Evolutionary conservation across 2,888 invertebrate genomes (phyloP), one percentile per base, ranked within the genome.

Genomic region (Melinaea menophilus): DNA sequence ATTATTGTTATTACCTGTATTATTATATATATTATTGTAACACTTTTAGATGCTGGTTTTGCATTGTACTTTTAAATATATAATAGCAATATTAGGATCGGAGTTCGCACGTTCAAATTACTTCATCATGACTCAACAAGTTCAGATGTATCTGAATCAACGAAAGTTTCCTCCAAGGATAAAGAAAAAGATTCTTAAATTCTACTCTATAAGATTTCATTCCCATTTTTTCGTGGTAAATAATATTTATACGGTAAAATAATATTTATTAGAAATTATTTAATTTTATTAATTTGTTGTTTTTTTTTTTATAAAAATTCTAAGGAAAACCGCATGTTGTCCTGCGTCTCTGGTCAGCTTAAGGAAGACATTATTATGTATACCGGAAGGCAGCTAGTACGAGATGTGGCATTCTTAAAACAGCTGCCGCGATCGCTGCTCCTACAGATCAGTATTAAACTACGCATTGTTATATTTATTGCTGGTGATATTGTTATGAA

Each of bases 401-500:
- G 73, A 7, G 80, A 84, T 33, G 71, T 85, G 41, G 75, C 74
- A 3, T 83, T 85, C 63, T 63, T 86, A 22, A 83, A 84, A 58
- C 77, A 80, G 22, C 72, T 86, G 11, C 86, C 86, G 0, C 71
- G 80, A 7, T 62, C 78, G 0, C 66, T 85, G 59, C 74, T 81
- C 0, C 71, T 84, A 54, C 80, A 84, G 68, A 81, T 85, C 33
- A 79, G 78, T 12, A 64, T 78, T 5, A 80, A 80, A 56, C 73
- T 85, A 12, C 74, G 76, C 22, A 71, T 82, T 0, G 84, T 79
- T 1, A 81, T 86, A 45, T 84, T 76, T 58, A 79, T 84, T 5
- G 83, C 83, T 46, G 86, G 86, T 0, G 85, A 86, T 62, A 79
- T 86, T 12, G 84, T 86, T 35, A 79, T 76, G 69, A 85, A 85